phyloP scores from a whole-genome alignment of 2,888 invertebrate genomes.

The Ariolimax columbianus region DNA sequence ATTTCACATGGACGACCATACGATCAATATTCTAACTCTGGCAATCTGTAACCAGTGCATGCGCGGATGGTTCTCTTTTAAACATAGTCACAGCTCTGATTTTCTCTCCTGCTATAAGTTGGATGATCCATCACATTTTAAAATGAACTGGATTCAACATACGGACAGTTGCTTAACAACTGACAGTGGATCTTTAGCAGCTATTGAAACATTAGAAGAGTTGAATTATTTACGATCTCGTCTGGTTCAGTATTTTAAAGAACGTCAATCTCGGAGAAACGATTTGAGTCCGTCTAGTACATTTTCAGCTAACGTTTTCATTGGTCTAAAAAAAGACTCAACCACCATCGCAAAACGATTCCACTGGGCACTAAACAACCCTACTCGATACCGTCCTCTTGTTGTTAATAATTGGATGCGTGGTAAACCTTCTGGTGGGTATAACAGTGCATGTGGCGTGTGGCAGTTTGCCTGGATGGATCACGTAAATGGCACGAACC shows the following conservation, averaged over 20 bases:
- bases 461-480: background rate
- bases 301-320: background rate
- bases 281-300: background rate
- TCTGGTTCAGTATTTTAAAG: background rate
- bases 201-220: too few species aligned
- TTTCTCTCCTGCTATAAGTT: background rate
- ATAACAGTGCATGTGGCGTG: background rate
- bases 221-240: too few species aligned
- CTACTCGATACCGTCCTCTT: background rate
- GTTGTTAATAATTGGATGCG: background rate
- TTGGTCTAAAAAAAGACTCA: background rate
- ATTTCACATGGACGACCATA: too few species aligned
- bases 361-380: background rate
- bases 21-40: background rate
- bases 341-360: background rate
- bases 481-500: background rate
- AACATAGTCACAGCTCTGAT: background rate
- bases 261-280: background rate
- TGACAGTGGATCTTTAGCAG: too few species aligned
- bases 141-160: background rate
- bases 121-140: background rate
- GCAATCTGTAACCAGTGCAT: background rate
- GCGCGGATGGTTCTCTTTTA: background rate
- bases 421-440: background rate
- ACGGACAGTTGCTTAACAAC: background rate